Evolutionary conservation across 2,888 invertebrate genomes (phyloP), one percentile per base, ranked within the genome.

Genomic region (Tetheella fluctuosa): DNA sequence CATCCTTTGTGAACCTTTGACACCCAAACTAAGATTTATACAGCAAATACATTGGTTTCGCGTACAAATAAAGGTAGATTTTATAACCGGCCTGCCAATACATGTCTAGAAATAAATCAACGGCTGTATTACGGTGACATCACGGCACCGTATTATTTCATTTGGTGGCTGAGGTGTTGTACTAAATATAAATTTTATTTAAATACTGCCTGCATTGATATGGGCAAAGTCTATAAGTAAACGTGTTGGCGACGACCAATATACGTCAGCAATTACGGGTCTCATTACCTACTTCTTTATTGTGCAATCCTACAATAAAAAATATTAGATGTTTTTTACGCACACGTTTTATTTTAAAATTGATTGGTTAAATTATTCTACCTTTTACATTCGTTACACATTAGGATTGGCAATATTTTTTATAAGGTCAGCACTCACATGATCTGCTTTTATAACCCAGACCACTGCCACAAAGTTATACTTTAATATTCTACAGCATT

Each of bases 141-240:
- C 55, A 55, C 37, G 7, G 30, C 54, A 25, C 17, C 54, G 30
- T 34, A 20, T 54, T 54, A 13, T 12, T 34, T 30, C 17, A 37
- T 34, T 12, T 6, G 54, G 34, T 37, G 55, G 37, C 55, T 55
- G 34, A 55, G 23, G 20, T 55, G 34, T 20, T 34, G 55, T 13
- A 54, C 34, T 12, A 55, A 23, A 37, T 37, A 55, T 55, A 55
- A 17, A 55, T 55, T 15, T 55, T 37, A 37, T 55, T 55, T 5
- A 55, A 55, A 13, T 34, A 13, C 34, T 30, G n/a, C 23, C 13
- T 54, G 55, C 34, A 37, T 55, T 55, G 55, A 37, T 17, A 20
- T 20, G 20, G 2, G 20, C 10, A 17, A 42, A 48, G 20, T 20
- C 15, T 48, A 20, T 20, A 48, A 20, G 48, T 48, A 20, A 20